Evolutionary conservation across 2,113 vertebrate species (phyloP), one percentile per base, ranked within the genome.

Genomic region (Sprattus sprattus): DNA sequence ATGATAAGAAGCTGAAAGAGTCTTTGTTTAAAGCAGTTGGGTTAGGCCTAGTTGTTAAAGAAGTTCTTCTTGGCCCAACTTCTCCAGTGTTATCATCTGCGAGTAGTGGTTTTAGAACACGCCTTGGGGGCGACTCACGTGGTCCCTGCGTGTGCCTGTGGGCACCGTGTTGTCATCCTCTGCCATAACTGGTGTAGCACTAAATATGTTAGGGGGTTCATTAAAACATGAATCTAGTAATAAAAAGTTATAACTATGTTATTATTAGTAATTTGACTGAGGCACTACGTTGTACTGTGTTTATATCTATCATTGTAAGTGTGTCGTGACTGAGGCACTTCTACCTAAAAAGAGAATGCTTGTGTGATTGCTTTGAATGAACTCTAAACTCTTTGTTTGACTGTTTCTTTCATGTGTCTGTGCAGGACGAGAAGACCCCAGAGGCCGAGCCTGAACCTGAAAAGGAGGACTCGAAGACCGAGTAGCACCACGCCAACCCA

Each of bases 371-470:
- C 71, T 39, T 39, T 78, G 32, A 28, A 11, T 67, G 9, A 28
- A 25, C 28, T 78, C 25, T 15, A 15, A 75, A 75, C 9, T 75
- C 10, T 39, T 83, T 88, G 8, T 2, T 15, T 87, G 50, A 86
- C 83, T 85, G 60, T 57, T 82, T 83, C 8, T 18, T 47, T 44
- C 45, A 10, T 86, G 60, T 89, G 8, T 8, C 84, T 84, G 32
- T 50, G 45, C 88, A 92, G 91, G 90, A 90, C 28, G 87, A 90
- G 81, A 86, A 91, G 83, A 89, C 91, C 87, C 89, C 88, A 47
- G 90, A 91, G 16, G 89, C 84, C 47, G 89, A 80, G 52, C 86
- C 81, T 64, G 89, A 91, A 47, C 64, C 87, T 15, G 89, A 89
- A 83, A 89, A 92, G 85, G 89, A 89, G 45, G 91, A 91, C 84